A percentile compares a stretch with the other conserved stretches of the same genome.
Conservation (phyloP, 2,888 invertebrate genomes). For the Aporophyla lueneburgensis region DNA sequence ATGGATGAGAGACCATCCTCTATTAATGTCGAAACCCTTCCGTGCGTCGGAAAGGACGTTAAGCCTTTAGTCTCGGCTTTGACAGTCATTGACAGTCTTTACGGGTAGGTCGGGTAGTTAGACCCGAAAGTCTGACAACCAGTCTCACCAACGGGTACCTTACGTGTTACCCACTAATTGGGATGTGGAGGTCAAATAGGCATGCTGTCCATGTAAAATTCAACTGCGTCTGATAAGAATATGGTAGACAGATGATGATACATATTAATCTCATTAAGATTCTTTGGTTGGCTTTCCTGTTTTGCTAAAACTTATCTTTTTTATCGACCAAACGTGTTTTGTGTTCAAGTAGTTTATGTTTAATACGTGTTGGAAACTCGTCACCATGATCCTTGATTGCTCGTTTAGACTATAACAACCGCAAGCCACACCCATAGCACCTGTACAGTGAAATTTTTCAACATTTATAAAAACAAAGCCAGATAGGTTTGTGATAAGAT, state of each 20-base stretch:
- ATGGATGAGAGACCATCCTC: neutral
- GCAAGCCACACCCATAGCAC: neutral
- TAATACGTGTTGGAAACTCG: conserved; percentile 11
- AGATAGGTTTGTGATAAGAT: neutral
- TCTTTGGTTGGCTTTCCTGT: neutral
- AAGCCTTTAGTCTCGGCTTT: neutral
- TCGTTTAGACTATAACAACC: conserved; percentile 2
- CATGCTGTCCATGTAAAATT: no score
- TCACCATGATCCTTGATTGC: conserved; percentile 15
- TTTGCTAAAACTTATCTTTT: conserved; percentile 27
- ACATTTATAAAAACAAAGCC: conserved; percentile 10
- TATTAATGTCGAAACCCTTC: neutral
- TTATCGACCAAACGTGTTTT: conserved; percentile 25
- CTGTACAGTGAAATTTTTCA: conserved; percentile 15
- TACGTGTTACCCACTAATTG: neutral
- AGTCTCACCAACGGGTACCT: neutral
- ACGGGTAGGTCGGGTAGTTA: no score
- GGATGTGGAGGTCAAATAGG: neutral
- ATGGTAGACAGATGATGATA: neutral
- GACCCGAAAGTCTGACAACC: neutral
- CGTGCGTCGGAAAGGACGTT: neutral
- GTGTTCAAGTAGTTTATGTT: neutral
- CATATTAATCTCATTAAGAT: neutral
- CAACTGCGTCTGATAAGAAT: neutral
- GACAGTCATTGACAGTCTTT: neutral